Evolutionary conservation across 2,888 invertebrate species (phyloP).

Genomic region (Eurois occulta): DNA sequence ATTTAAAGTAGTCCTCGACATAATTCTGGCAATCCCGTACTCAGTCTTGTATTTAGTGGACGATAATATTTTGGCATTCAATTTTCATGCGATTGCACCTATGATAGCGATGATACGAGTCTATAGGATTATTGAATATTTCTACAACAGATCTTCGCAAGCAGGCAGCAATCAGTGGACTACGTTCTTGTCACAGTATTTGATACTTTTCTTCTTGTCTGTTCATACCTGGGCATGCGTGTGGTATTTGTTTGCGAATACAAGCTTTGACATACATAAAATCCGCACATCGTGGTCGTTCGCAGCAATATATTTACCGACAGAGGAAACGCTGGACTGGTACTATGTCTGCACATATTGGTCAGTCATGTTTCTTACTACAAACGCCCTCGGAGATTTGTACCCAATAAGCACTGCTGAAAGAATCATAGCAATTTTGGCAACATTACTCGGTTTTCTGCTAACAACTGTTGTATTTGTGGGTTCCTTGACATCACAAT

Average conservation of each 20-base stretch:
- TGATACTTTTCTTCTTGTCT: conserved; percentile 84
- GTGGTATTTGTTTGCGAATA: conserved; percentile 86
- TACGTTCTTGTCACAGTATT: conserved; percentile 87
- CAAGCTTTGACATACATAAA: conserved; percentile 79
- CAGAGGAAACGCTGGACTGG: conserved; percentile 84
- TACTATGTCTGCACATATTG: conserved; percentile 87
- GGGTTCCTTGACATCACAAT: conserved; percentile 88
- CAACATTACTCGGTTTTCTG: conserved; percentile 85
- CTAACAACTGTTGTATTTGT: conserved; percentile 88
- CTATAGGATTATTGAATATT: conserved; percentile 85
- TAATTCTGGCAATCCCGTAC: conserved; percentile 82
- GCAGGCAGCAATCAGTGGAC: conserved; percentile 88
- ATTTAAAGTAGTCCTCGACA: conserved; percentile 78
- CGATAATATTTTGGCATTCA: conserved; percentile 67
- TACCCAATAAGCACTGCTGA: conserved; percentile 85
- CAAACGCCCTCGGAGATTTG: conserved; percentile 86
- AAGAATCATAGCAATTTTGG: conserved; percentile 81
- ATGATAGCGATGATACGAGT: conserved; percentile 82
- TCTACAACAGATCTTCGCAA: conserved; percentile 84
- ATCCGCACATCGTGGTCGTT: conserved; percentile 84
- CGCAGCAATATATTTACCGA: conserved; percentile 81
- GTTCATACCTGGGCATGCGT: conserved; percentile 88
- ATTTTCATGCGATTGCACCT: conserved; percentile 82
- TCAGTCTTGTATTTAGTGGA: conserved; percentile 80
- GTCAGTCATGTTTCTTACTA: conserved; percentile 87